Evolutionary conservation across 2,888 invertebrate genomes (phyloP), one percentile per base, ranked within the genome.

Genomic region (Tillus elongatus): DNA sequence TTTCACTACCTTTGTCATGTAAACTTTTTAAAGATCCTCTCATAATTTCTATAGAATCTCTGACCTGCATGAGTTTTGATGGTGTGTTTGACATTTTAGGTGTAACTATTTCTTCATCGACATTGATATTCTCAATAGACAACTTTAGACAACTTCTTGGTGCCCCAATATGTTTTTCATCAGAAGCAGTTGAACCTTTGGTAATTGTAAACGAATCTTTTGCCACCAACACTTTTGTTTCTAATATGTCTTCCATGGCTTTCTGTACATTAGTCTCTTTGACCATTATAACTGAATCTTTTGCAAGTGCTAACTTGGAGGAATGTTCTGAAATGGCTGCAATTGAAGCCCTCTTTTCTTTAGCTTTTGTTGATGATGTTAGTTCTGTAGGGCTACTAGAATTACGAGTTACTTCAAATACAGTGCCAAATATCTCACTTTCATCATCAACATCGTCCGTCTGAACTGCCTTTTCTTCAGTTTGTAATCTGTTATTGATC

Each of bases 41-140:
- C 3, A 52, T 11, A 4, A 53, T 16, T 24, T 49, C 47, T 2
- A 53, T 36, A 8, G 54, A 54, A 33, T 53, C 46, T 35, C 35
- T 47, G 1, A 49, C 43, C 3, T 37, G 29, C 3, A 12, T 16
- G 10, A 54, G 30, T 32, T 48, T 51, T 4, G 52, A 54, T 3
- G n/a, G n/a, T n/a, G n/a, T n/a, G n/a, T n/a, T n/a, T n/a, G n/a
- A n/a, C n/a, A n/a, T n/a, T n/a, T n/a, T n/a, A n/a, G n/a, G n/a
- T n/a, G n/a, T n/a, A n/a, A n/a, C n/a, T n/a, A n/a, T n/a, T n/a
- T n/a, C n/a, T n/a, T n/a, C n/a, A n/a, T n/a, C n/a, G n/a, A n/a
- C n/a, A n/a, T n/a, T n/a, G n/a, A n/a, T n/a, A n/a, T n/a, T n/a
- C n/a, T n/a, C n/a, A n/a, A n/a, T n/a, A n/a, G n/a, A n/a, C n/a